Percentiles rank a stretch among this genome's conserved stretches.
Evolutionary conservation across 2,888 invertebrate genomes (phyloP).

Genomic region (Villa cingulata): DNA sequence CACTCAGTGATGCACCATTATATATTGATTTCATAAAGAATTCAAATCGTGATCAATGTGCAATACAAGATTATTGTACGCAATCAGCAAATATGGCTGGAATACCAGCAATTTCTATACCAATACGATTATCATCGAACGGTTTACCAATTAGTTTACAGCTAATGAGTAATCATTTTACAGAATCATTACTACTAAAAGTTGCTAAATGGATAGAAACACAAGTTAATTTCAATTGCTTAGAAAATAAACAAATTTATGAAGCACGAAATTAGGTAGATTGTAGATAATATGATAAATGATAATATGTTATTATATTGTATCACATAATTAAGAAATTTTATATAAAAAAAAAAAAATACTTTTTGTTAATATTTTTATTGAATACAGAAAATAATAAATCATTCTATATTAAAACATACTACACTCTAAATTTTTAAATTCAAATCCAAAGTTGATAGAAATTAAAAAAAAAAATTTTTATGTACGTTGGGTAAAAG

Average conservation of each 20-base stretch:
- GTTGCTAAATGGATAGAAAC: conserved; percentile 72
- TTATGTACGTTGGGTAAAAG: too few relatives aligned
- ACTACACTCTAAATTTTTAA: too few relatives aligned
- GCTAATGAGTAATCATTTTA: conserved; percentile 66
- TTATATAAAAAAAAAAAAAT: not conserved
- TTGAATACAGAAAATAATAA: too few relatives aligned
- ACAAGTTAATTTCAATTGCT: conserved; percentile 38
- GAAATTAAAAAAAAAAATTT: too few relatives aligned
- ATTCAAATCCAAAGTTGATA: too few relatives aligned
- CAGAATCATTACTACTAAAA: conserved; percentile 60
- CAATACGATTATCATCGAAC: conserved; percentile 57
- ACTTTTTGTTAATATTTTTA: too few relatives aligned
- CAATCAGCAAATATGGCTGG: conserved; percentile 97
- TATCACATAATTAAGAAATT: too few relatives aligned
- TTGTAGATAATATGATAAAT: too few relatives aligned
- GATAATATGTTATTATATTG: too few relatives aligned
- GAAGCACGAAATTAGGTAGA: conserved; percentile 18
- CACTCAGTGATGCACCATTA: conserved; percentile 70
- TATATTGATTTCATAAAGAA: conserved; percentile 62
- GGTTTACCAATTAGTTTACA: conserved; percentile 78
- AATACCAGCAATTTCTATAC: conserved; percentile 77
- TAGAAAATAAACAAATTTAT: conserved; percentile 22
- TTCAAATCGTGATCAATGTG: conserved; percentile 77
- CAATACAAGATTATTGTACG: conserved; percentile 85
- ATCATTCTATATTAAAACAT: too few relatives aligned